A percentile compares a stretch with the other conserved stretches of the same genome.
Evolutionary conservation across 2,113 vertebrate species (phyloP).

Genomic region (Lagenorhynchus albirostris): DNA sequence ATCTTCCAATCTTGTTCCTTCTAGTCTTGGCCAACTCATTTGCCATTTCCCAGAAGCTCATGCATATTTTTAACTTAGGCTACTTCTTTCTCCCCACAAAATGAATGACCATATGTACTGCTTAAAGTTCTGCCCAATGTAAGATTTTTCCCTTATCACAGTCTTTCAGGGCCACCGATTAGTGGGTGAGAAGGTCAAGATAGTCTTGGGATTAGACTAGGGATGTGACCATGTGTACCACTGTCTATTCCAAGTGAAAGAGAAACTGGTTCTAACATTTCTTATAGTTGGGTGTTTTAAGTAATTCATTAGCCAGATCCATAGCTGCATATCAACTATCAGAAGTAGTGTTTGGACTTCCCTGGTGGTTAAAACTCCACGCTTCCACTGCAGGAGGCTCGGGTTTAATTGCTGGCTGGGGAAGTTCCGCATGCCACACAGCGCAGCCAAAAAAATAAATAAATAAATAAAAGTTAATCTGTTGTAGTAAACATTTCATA

Average conservation of each 20-base stretch:
- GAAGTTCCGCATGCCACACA: no score
- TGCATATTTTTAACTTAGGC: neutral
- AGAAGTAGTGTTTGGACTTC: neutral
- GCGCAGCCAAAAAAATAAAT: no score
- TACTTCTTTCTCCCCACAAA: neutral
- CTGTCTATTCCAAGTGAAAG: neutral
- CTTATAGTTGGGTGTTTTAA: neutral
- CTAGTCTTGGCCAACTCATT: neutral
- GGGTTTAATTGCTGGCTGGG: no score
- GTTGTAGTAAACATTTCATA: neutral
- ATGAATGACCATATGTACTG: neutral
- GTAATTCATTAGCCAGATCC: neutral
- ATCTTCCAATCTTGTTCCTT: neutral
- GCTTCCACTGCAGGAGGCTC: no score
- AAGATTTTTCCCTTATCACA: neutral
- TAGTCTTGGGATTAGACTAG: neutral
- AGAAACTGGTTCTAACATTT: neutral
- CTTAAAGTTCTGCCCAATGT: neutral
- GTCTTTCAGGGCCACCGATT: neutral
- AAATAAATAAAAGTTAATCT: neutral
- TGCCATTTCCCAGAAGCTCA: neutral
- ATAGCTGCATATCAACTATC: neutral
- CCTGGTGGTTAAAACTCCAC: no score
- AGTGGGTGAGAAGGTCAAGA: neutral
- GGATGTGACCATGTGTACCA: neutral